phyloP scores from a whole-genome alignment of 2,797 vertebrate species.

The Phaenicophaeus curvirostris region DNA sequence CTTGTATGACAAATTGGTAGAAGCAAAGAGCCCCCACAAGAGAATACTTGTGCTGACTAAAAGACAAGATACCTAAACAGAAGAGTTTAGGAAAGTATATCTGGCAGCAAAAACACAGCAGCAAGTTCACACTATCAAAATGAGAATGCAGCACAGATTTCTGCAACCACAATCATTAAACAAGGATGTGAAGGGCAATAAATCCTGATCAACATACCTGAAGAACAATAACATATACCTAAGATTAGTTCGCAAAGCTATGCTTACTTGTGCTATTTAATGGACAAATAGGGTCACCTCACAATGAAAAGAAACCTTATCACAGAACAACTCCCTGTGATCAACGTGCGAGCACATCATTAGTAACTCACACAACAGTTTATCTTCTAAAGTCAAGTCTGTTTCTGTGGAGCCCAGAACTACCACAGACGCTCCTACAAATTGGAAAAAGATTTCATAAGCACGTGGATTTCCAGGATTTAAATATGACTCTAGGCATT shows the following conservation, averaged over 20 bases:
- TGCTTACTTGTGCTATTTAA: background rate
- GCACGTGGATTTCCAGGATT: background rate
- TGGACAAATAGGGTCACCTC: background rate
- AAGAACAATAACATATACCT: background rate
- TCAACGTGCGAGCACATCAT: background rate
- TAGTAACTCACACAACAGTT: background rate
- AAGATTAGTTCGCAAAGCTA: background rate
- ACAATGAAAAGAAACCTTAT: background rate
- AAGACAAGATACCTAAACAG: background rate
- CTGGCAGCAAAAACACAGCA: background rate
- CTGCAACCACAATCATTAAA: background rate
- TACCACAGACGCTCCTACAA: background rate
- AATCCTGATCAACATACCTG: background rate
- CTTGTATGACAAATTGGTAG: background rate
- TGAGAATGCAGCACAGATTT: background rate
- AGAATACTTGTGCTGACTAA: background rate
- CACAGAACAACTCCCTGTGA: background rate
- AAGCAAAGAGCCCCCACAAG: background rate
- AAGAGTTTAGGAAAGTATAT: background rate
- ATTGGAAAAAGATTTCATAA: background rate
- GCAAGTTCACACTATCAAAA: background rate
- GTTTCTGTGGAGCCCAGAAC: background rate
- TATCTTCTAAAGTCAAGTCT: background rate
- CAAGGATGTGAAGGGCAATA: background rate
- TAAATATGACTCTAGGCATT: background rate